A percentile compares a stretch with the other conserved stretches of the same genome.
These are phyloP conservation scores for Xenotilapia longispinis DNA, from an alignment of 2,113 vertebrate genomes.

Conservation along the genomic window DNA sequence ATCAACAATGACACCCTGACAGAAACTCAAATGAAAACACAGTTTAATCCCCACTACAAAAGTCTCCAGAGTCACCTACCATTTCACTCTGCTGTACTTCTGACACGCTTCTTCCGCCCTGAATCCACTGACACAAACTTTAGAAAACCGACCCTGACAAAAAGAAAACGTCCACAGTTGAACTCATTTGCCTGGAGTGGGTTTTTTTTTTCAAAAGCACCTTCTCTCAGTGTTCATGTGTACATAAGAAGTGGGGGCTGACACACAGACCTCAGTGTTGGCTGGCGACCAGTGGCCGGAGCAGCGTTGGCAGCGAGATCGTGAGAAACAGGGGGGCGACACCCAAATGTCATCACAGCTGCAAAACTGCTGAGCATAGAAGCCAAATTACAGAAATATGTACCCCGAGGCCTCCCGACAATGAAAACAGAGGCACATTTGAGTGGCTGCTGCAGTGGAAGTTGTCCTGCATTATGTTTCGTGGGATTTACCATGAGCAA, in stretches of 20 bases:
- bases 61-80: not conserved
- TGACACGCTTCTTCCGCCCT: not conserved
- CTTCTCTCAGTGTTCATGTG: conserved; percentile 64
- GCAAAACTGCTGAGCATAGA: conserved; percentile 86
- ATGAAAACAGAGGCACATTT: conserved; percentile 78
- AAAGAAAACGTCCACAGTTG: conserved; percentile 34
- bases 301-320: conserved; percentile 77
- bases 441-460: conserved; percentile 64
- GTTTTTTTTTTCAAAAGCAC: conserved; percentile 46
- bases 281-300: conserved; percentile 72
- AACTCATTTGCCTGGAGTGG: conserved; percentile 52
- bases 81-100: not conserved
- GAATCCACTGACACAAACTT: conserved; percentile 6
- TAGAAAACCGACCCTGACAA: conserved; percentile 42
- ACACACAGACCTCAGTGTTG: conserved; percentile 76
- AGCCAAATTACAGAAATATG: conserved; percentile 90
- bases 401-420: conserved; percentile 74
- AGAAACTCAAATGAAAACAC: not conserved
- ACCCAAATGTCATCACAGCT: conserved; percentile 90
- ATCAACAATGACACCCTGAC: not conserved
- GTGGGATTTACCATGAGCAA: conserved; percentile 64
- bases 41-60: not conserved
- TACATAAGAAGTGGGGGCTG: conserved; percentile 69
- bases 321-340: conserved; percentile 91
- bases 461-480: conserved; percentile 60